Base-by-base conservation (phyloP, 1,140 invertebrate species). In the Mamestra configurata region DNA sequence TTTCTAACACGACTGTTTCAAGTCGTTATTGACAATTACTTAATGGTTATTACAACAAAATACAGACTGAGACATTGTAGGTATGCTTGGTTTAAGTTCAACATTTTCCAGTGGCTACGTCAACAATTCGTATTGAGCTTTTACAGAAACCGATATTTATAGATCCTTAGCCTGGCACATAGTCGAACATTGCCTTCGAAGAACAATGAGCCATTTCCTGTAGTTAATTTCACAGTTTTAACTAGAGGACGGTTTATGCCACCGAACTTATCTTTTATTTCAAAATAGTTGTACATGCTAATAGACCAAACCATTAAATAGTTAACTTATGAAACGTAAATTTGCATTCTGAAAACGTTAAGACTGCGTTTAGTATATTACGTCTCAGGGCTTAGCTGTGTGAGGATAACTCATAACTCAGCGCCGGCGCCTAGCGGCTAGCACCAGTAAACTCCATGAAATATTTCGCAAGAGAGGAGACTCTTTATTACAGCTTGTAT, bases 151-250 rank as follows among this genome's bases (percentile, higher is more conserved):
- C 3, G n/a, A 7, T 35, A 40, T 40, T 20, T 40, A 64, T 64
- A 37, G 11, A 40, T 64, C 18, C 31, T 37, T 11, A 57, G 6
- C 20, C 51, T 22, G 13, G 18, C 10, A 3, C 15, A 13, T 40
- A 20, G 61, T 37, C 35, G 8, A 66, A 18, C 18, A 35, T n/a
- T 35, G 15, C 57, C 57, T 61, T 37, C 20, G 57, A 13, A 5
- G n/a, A 15, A 61, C 57, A 66, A 66, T 40, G 18, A 18, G 61
- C 5, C 10, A 31, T 66, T 66, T 40, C 61, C 15, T 37, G n/a
- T n/a, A 18, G n/a, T 35, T 64, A 64, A 8, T 64, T 64, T 64
- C 35, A 66, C 35, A 66, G 35, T 43, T 66, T 37, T 37, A 66
- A 40, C 35, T 18, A 4, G 35, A 35, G n/a, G 61, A 20, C n/a